These are phyloP conservation scores for Siphlonurus alternatus DNA, from an alignment of 2,888 invertebrate species.

Conservation along the genomic window DNA sequence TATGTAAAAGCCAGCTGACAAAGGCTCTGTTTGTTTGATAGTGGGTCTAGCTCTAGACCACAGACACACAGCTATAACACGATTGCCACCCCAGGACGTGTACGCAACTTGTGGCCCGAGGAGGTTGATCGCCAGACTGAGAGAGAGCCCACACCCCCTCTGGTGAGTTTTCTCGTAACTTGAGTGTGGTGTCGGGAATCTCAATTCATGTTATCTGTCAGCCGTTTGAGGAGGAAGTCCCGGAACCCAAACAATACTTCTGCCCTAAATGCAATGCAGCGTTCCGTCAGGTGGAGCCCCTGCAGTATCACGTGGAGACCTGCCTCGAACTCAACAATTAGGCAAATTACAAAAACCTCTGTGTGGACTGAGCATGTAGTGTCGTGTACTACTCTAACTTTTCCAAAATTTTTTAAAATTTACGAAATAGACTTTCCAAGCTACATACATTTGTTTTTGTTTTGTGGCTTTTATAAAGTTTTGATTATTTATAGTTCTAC, in stretches of 20 bases:
- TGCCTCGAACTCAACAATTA: slow-evolving; percentile 20
- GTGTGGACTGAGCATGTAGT: no score
- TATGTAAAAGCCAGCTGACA: no score
- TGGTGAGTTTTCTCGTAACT: background rate
- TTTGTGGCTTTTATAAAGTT: no score
- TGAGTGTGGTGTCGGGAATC: no score
- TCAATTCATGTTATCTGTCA: slow-evolving; percentile 7
- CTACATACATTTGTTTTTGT: no score
- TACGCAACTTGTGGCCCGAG: background rate
- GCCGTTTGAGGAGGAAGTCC: slow-evolving; percentile 16
- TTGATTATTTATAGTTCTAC: no score
- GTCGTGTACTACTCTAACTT: no score
- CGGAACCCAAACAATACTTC: slow-evolving; percentile 30
- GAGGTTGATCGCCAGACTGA: background rate
- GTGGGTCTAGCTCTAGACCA: no score
- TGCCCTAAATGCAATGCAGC: slow-evolving; percentile 39
- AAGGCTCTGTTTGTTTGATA: no score
- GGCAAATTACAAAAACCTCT: background rate
- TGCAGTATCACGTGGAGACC: slow-evolving; percentile 39
- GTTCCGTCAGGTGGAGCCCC: slow-evolving; percentile 31
- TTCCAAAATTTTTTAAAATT: no score
- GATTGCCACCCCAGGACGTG: slow-evolving; percentile 11
- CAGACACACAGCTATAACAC: slow-evolving; percentile 13
- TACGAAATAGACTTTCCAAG: no score
- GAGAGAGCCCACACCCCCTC: background rate